Evolutionary conservation across 2,113 vertebrate genomes (phyloP).

Genomic region (Pavo muticus): DNA sequence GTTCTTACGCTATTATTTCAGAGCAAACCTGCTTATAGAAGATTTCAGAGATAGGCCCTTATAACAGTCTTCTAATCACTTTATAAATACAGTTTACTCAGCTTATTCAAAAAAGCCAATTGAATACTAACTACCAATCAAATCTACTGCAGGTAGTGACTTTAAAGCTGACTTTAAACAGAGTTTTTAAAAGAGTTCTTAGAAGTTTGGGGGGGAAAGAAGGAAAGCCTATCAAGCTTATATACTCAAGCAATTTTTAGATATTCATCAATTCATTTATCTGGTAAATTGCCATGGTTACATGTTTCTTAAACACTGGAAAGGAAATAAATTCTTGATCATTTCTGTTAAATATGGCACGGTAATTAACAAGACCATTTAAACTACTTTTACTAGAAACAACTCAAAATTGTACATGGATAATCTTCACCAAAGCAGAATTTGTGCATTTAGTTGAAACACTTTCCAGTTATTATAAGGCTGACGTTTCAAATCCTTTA

Average conservation of each 20-base stretch:
- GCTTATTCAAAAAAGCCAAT: background rate
- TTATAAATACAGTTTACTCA: background rate
- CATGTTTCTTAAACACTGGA: background rate
- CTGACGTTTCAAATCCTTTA: background rate
- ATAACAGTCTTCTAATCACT: background rate
- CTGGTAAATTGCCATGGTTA: background rate
- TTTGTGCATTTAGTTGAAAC: background rate
- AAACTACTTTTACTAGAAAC: background rate
- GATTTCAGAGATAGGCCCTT: background rate
- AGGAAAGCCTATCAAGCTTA: background rate
- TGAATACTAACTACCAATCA: background rate
- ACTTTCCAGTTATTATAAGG: background rate
- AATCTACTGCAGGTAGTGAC: background rate
- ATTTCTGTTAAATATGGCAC: background rate
- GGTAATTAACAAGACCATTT: background rate
- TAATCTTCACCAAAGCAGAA: background rate
- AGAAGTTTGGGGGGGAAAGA: fast-evolving
- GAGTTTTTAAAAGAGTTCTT: background rate
- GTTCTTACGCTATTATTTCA: background rate
- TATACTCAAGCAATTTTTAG: background rate
- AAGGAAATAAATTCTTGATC: background rate
- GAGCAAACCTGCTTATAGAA: background rate
- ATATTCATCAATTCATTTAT: background rate
- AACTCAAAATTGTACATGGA: background rate
- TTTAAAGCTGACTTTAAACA: background rate